A percentile compares a stretch with the other conserved stretches of the same genome.
Conservation (phyloP, 2,888 invertebrate species). For the Chrysotoxum bicinctum region DNA sequence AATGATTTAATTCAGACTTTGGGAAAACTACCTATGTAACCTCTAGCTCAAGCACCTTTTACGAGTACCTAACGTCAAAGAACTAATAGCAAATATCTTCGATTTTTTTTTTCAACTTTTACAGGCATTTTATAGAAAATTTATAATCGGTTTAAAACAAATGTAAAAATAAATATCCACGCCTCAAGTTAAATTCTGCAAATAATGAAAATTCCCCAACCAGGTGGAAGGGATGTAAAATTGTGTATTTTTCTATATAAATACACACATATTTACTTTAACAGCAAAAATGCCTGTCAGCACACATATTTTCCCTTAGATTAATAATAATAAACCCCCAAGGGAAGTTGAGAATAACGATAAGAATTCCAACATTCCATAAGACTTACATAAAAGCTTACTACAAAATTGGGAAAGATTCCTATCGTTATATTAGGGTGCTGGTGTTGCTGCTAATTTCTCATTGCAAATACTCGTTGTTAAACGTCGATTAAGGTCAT, state of each 20-base stretch:
- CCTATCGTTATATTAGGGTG: background rate
- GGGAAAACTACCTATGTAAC: too few species aligned
- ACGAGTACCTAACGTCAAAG: background rate
- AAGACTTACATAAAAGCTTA: background rate
- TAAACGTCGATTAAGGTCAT: slow-evolving; percentile 24
- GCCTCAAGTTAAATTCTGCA: background rate
- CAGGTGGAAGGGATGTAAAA: background rate
- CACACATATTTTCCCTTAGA: background rate
- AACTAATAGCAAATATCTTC: background rate
- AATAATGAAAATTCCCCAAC: background rate
- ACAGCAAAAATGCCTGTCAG: slow-evolving; percentile 1
- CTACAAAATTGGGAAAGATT: background rate
- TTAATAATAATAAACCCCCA: background rate
- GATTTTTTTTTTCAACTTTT: background rate
- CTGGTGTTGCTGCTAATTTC: slow-evolving; percentile 8
- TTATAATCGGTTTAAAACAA: background rate
- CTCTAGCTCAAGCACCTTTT: too few species aligned
- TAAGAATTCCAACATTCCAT: slow-evolving; percentile 19
- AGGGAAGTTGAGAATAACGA: background rate
- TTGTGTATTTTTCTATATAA: too few species aligned
- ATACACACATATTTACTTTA: background rate
- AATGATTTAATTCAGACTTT: too few species aligned
- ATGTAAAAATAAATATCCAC: background rate
- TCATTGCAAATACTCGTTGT: slow-evolving; percentile 20
- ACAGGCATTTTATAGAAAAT: background rate